Base-by-base conservation (phyloP, 2,113 vertebrate genomes). In the Myrmophylax atrothorax region DNA sequence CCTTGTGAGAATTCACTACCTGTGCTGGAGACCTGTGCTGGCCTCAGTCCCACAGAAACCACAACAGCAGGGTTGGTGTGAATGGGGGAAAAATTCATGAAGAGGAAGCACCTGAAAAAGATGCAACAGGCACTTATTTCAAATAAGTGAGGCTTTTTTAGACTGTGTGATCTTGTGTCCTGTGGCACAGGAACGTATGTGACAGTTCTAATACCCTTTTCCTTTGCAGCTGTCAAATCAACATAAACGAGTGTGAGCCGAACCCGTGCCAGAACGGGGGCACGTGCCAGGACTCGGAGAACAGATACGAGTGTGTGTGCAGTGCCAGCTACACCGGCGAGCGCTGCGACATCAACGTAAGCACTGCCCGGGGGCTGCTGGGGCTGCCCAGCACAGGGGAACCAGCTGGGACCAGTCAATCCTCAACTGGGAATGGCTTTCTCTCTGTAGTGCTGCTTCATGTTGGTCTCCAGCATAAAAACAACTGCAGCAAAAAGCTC, bases 231-330 rank as follows among this genome's bases (percentile, higher is more conserved):
- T 99, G 99, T 93, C 98, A 98, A 95, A 96, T 97, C 40, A 98
- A 98, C 38, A 89, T 98, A 67, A 98, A 98, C 14, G 98, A 99
- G 73, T 99, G 99, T 40, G 97, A 97, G 6, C 98, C 98, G 13
- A 98, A 97, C 89, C 99, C 99, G 2, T 99, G 99, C 97, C 98
- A 98, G 84, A 99, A 99, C 1, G 99, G 99, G 20, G 99, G 98
- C 58, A 98, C 98, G 25, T 99, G 99, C 92, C 97, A 97, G 78
- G 98, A 98, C 90, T 93, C 97, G 0, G 97, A 98, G n/a, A 98
- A 98, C 94, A 97, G 93, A 47, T 99, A 97, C 46, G 97, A 98
- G 91, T 99, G 99, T 47, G n/a, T 98, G 86, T 99, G 99, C 93
- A 97, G 96, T 6, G 87, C 96, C 8, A 98, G 98, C 90, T 99